Base-by-base conservation (phyloP, 2,888 invertebrate genomes). In the Dasysyrphus tricinctus region DNA sequence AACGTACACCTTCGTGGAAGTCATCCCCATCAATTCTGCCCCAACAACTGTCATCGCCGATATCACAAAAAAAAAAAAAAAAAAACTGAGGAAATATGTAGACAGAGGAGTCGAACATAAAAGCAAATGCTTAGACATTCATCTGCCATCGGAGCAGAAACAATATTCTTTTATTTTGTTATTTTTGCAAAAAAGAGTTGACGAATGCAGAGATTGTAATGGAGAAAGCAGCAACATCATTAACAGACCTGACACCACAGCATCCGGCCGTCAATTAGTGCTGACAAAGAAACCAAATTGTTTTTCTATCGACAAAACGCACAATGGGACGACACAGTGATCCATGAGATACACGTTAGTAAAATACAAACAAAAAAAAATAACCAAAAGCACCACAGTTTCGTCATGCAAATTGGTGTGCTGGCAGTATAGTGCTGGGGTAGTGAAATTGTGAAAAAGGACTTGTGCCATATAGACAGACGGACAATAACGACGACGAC, bases 231-330 rank as follows among this genome's bases (percentile, higher is more conserved):
- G 37, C 14, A 67, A n/a, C 32, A 57, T 34, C 59, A 59, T 59
- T 19, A 59, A 7, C 37, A 67, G 29, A 47, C 37, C 82, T 72
- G 65, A 65, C 69, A 69, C 69, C 74, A 79, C 32, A 39, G n/a
- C 74, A 82, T 86, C 86, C 86, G 78, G 86, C 72, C 78, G 82
- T 86, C 86, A 86, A 86, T 86, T 86, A 86, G 78, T 65, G 77
- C 73, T 69, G 77, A 81, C 69, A 80, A 80, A 80, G 76, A 72
- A 74, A 42, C 69, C 44, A 63, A 84, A 80, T 77, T 73, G 85
- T 73, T 81, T 77, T 81, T 67, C 74, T 77, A 81, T 85, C 63
- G 81, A 74, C 78, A 59, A 72, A 72, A 82, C 86, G 78, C 78
- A 82, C 65, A 82, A 79, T 79, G 57, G 63, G 34, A 78, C 39